Evolutionary conservation across 2,113 vertebrate species (phyloP).

Genomic region (Oceanites oceanicus): DNA sequence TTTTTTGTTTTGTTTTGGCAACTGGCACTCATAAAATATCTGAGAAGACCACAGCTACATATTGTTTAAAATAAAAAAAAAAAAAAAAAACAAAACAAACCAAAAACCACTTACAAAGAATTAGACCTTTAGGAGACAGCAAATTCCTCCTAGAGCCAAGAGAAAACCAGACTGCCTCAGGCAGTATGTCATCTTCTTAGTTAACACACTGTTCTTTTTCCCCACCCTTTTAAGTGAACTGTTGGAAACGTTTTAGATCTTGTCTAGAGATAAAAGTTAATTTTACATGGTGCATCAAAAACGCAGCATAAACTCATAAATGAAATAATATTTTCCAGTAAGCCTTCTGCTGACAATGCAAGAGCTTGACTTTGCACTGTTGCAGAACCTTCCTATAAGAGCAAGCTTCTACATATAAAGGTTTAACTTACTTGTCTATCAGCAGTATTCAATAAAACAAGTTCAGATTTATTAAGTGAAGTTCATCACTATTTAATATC

Average conservation of each 20-base stretch:
- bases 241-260: slow-evolving; percentile 55
- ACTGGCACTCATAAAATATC: slow-evolving; percentile 10
- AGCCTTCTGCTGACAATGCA: background rate
- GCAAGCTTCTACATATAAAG: background rate
- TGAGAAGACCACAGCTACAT: background rate
- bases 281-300: slow-evolving; percentile 52
- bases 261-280: slow-evolving; percentile 59
- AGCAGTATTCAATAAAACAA: background rate
- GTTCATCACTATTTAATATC: background rate
- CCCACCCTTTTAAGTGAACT: slow-evolving; percentile 51
- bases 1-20: slow-evolving; percentile 24
- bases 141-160: slow-evolving; percentile 23
- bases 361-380: background rate
- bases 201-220: slow-evolving; percentile 46
- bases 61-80: background rate
- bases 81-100: background rate
- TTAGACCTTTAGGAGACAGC: slow-evolving; percentile 28
- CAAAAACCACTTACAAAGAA: background rate
- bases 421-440: background rate
- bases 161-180: slow-evolving; percentile 40
- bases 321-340: background rate
- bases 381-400: background rate
- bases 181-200: slow-evolving; percentile 54
- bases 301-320: background rate
- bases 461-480: background rate